phyloP scores from a whole-genome alignment of 2,797 vertebrate genomes.

The Phataginus tricuspis region DNA sequence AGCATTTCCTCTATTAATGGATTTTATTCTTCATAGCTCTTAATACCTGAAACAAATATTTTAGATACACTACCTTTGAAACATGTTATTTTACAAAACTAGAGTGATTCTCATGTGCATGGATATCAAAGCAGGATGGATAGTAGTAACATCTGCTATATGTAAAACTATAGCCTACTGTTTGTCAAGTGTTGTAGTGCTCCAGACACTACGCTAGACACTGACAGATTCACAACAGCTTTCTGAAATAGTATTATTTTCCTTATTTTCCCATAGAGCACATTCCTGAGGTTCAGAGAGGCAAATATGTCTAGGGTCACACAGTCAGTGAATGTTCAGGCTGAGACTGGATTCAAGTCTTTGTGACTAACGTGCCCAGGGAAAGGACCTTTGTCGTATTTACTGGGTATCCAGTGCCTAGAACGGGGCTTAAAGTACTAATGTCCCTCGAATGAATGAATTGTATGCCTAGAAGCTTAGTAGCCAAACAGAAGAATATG shows the following conservation, averaged over 20 bases:
- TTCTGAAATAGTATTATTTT: constrained; percentile 12
- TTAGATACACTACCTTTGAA: constrained; percentile 79
- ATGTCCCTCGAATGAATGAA: constrained; percentile 6
- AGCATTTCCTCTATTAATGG: constrained; percentile 74
- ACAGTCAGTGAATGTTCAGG: background rate
- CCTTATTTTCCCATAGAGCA: background rate
- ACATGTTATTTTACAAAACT: constrained; percentile 79
- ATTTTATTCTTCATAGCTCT: constrained; percentile 74
- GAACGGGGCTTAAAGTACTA: background rate
- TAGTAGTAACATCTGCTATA: constrained; percentile 55
- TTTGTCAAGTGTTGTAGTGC: background rate
- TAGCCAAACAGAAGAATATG: background rate
- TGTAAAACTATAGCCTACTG: constrained; percentile 29
- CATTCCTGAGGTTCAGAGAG: background rate
- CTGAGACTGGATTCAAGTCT: constrained; percentile 11
- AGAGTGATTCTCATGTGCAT: constrained; percentile 74
- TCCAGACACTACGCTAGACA: background rate
- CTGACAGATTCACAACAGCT: background rate
- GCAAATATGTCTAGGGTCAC: background rate
- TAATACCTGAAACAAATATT: constrained; percentile 79
- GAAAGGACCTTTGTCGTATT: background rate
- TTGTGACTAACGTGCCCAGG: background rate
- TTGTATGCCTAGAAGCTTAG: background rate
- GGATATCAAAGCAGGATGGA: constrained; percentile 74
- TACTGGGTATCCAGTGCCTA: background rate